Percentiles rank a stretch among this genome's conserved stretches.
Conservation (phyloP, 1,140 invertebrate species). For the Ephestia elutella region DNA sequence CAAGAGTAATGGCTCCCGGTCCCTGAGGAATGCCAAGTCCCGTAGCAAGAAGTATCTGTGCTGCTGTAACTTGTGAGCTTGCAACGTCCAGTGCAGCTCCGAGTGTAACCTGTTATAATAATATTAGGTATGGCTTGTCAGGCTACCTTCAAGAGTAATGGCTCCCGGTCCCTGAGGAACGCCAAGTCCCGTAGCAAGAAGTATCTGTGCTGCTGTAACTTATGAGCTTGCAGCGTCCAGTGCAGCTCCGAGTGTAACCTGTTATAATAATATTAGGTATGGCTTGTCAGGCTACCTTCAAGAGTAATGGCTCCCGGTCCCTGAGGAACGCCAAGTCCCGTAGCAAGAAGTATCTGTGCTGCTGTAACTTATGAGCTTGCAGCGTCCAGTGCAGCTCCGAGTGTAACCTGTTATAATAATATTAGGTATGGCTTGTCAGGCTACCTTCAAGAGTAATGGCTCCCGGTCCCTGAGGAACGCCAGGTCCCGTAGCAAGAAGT, state of each 20-base stretch:
- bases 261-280: no score
- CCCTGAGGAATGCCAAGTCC: conserved; percentile 92
- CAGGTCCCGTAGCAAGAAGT: conserved; percentile 92
- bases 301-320: conserved; percentile 82
- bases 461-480: conserved; percentile 90
- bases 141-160: conserved; percentile 68
- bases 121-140: no score
- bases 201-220: conserved; percentile 90
- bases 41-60: conserved; percentile 92
- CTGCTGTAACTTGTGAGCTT: conserved; percentile 85
- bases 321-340: conserved; percentile 92
- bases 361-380: no score
- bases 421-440: no score
- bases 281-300: no score
- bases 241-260: conserved; percentile 80
- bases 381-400: conserved; percentile 89
- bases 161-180: conserved; percentile 88
- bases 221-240: conserved; percentile 92
- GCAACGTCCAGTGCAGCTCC: no score
- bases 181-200: conserved; percentile 91
- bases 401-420: conserved; percentile 67
- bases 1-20: conserved; percentile 74
- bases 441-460: conserved; percentile 67
- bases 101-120: no score
- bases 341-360: no score